Evolutionary conservation across 2,797 vertebrate genomes (phyloP).

Genomic region (Spheniscus humboldti): DNA sequence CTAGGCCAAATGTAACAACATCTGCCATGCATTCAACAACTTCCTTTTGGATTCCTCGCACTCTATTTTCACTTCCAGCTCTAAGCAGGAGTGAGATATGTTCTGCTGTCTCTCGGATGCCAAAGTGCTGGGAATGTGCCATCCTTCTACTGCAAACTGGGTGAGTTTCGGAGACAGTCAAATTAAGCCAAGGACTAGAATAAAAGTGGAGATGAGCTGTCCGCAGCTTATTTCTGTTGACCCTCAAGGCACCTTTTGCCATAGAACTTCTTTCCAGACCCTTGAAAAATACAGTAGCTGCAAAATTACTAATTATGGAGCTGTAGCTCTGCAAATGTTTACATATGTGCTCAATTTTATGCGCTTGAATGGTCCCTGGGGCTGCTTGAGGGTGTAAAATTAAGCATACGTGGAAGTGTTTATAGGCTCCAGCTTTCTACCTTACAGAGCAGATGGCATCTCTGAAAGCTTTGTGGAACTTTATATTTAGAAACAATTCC

Average conservation of each 20-base stretch:
- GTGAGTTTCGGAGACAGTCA: neutral
- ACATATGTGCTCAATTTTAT: conserved; percentile 7
- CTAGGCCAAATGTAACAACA: conserved; percentile 76
- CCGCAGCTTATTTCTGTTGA: conserved; percentile 6
- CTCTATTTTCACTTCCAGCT: conserved; percentile 74
- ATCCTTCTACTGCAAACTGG: conserved; percentile 15
- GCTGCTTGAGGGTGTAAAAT: conserved; percentile 18
- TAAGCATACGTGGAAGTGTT: neutral
- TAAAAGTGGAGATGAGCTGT: neutral
- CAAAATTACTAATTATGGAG: neutral
- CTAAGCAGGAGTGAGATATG: conserved; percentile 61
- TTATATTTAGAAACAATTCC: conserved; percentile 55
- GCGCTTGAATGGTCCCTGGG: neutral
- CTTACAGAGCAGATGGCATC: conserved; percentile 37
- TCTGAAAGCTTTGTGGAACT: conserved; percentile 18
- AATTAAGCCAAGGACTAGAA: conserved; percentile 9
- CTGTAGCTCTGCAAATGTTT: conserved; percentile 12
- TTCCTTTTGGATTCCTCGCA: conserved; percentile 70
- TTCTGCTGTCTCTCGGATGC: conserved; percentile 53
- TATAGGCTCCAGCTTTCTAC: conserved; percentile 12
- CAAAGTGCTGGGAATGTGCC: conserved; percentile 58
- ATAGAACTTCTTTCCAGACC: neutral
- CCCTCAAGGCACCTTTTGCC: conserved; percentile 3
- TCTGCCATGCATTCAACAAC: conserved; percentile 71
- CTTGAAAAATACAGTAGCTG: conserved; percentile 6